phyloP scores from a whole-genome alignment of 2,888 invertebrate genomes.

The Neuroscelio doddi region DNA sequence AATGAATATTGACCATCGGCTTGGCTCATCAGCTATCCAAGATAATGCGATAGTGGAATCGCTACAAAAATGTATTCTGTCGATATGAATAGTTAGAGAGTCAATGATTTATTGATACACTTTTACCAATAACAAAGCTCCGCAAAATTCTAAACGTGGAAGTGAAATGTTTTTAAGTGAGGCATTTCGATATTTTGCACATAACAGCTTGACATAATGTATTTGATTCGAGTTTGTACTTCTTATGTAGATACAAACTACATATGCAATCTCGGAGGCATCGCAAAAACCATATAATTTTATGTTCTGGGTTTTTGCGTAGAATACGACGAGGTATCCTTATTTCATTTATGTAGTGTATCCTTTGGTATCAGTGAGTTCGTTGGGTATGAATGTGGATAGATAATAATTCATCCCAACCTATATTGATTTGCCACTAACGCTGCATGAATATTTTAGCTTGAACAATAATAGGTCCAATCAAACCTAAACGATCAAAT shows the following conservation, averaged over 20 bases:
- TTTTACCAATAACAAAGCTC: background rate
- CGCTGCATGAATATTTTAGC: slow-evolving; percentile 15
- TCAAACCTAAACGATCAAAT: slow-evolving; percentile 21
- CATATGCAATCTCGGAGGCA: slow-evolving; percentile 10
- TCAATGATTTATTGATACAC: background rate
- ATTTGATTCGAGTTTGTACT: background rate
- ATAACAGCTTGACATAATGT: background rate
- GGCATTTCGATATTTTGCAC: slow-evolving; percentile 2
- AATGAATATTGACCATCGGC: no score
- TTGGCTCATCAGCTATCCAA: slow-evolving; percentile 44
- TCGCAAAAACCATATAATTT: slow-evolving; percentile 12
- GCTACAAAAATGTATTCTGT: slow-evolving; percentile 36
- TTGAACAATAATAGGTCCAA: slow-evolving; percentile 6
- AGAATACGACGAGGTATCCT: background rate
- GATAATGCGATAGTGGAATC: slow-evolving; percentile 47
- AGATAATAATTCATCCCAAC: slow-evolving; percentile 14
- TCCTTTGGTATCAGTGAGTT: background rate
- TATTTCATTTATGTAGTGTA: background rate
- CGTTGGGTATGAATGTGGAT: background rate
- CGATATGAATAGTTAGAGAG: slow-evolving; percentile 4
- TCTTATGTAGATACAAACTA: slow-evolving; percentile 7
- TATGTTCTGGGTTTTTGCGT: background rate
- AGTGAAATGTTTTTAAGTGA: background rate
- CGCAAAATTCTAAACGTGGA: slow-evolving; percentile 3
- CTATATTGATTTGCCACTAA: slow-evolving; percentile 6